Evolutionary conservation across 2,797 vertebrate species (phyloP), one percentile per base, ranked within the genome.

Genomic region (Gouania willdenowi): DNA sequence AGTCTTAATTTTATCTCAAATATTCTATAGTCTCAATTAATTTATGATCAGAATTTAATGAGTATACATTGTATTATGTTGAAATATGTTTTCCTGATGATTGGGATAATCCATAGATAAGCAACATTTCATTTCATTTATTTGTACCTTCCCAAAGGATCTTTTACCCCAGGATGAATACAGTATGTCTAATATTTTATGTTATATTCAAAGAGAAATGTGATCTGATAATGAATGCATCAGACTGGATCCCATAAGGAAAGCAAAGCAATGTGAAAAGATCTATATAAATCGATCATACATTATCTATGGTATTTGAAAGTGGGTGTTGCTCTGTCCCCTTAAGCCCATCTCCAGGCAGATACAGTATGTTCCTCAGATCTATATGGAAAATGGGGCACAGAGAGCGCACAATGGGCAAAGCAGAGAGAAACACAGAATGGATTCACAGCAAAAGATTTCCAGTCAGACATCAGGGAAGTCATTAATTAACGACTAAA

Each of bases 401-500:
- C 52, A 52, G 32, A 39, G 28, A 59, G 46, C 66, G 66, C 59
- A 73, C 49, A 57, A 36, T 38, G 52, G 31, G 66, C 27, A 50
- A 41, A 63, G 41, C 62, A 77, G 77, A 79, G 66, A 56, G 68
- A 79, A 79, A 75, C 79, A 69, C 59, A 60, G 69, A 75, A 70
- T 68, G 60, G 57, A 77, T 66, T 81, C 79, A 82, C 52, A 65
- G 67, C 52, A 41, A 40, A 54, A 74, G 77, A 59, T 73, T 75
- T 82, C 74, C 80, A 72, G 68, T 65, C 63, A 75, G 79, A 81
- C 85, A 85, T 82, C 52, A 58, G 87, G 84, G 86, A 89, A 67
- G 79, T 85, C 79, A 86, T 89, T 89, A 87, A 89, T 89, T 89
- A 88, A 82, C 78, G 85, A 84, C 77, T 87, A 85, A 85, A 83